Evolutionary conservation across 1,140 invertebrate species (phyloP).

Genomic region (Conopomorpha cramerella): DNA sequence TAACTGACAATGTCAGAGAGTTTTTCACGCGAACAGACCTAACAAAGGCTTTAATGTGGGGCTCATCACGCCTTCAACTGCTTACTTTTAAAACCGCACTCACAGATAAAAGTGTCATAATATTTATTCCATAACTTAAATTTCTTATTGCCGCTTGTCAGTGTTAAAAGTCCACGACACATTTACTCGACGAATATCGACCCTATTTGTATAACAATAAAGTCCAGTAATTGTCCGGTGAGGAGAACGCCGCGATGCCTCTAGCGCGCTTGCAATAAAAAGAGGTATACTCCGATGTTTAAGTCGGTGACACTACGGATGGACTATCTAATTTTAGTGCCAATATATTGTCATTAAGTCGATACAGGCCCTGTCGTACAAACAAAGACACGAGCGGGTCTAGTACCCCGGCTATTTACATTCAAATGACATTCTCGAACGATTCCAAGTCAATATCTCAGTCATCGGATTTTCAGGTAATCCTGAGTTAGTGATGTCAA

Average conservation of each 20-base stretch:
- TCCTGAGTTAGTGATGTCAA: slow-evolving; percentile 46
- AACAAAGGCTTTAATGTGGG: no score
- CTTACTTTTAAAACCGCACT: slow-evolving; percentile 48
- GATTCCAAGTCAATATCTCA: slow-evolving; percentile 47
- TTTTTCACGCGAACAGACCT: no score
- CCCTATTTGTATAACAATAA: no score
- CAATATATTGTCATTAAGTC: slow-evolving; percentile 61
- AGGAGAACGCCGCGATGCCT: no score
- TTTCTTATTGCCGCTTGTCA: slow-evolving; percentile 45
- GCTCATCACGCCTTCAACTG: slow-evolving; percentile 22
- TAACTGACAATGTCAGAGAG: no score
- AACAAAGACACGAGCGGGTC: slow-evolving; percentile 37
- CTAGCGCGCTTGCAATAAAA: slow-evolving; percentile 52
- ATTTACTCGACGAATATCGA: no score
- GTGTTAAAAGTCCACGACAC: no score
- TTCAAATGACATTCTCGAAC: slow-evolving; percentile 54
- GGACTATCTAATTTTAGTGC: slow-evolving; percentile 60
- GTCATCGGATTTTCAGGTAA: slow-evolving; percentile 50
- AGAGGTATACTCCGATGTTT: slow-evolving; percentile 32
- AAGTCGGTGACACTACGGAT: slow-evolving; percentile 41
- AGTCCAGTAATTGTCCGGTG: no score
- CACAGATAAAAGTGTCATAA: slow-evolving; percentile 55
- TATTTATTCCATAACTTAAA: slow-evolving; percentile 52
- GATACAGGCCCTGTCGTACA: slow-evolving; percentile 60
- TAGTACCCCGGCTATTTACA: slow-evolving; percentile 47